Evolutionary conservation across 1,140 invertebrate species (phyloP).

Genomic region (Venturia canescens): DNA sequence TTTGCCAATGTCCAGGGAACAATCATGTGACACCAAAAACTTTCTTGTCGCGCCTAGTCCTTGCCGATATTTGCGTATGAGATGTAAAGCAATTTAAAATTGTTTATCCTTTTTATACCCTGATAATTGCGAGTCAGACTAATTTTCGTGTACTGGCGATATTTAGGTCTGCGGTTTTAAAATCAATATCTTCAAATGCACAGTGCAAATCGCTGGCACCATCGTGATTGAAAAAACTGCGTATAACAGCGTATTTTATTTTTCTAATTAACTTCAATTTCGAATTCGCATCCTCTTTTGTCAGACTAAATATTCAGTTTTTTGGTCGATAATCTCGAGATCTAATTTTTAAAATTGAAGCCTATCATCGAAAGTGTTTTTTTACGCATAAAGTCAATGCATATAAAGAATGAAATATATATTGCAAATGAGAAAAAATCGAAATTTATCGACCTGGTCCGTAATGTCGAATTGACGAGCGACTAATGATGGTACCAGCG

Average conservation of each 20-base stretch:
- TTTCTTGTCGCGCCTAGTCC: conserved; percentile 32
- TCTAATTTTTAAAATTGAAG: background rate
- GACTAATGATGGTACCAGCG: conserved; percentile 18
- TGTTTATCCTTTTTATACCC: conserved; percentile 17
- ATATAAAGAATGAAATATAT: background rate
- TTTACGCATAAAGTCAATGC: background rate
- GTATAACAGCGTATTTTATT: background rate
- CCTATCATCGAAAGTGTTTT: background rate
- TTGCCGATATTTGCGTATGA: conserved; percentile 10
- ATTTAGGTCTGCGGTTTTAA: background rate
- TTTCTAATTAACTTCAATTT: background rate
- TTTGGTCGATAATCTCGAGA: background rate
- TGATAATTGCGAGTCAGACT: conserved; percentile 17
- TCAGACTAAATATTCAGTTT: background rate
- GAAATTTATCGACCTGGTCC: too few relatives aligned
- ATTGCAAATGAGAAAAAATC: background rate
- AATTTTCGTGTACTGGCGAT: background rate
- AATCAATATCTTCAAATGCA: background rate
- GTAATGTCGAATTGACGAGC: background rate
- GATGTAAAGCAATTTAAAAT: conserved; percentile 30
- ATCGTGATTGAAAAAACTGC: background rate
- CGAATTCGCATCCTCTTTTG: background rate
- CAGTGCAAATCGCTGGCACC: background rate
- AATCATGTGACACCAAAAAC: conserved; percentile 2
- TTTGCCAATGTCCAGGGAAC: conserved; percentile 41